These are phyloP conservation scores for Hyposmocoma kahamanoa DNA, from an alignment of 1,140 invertebrate genomes.

Conservation along the genomic window DNA sequence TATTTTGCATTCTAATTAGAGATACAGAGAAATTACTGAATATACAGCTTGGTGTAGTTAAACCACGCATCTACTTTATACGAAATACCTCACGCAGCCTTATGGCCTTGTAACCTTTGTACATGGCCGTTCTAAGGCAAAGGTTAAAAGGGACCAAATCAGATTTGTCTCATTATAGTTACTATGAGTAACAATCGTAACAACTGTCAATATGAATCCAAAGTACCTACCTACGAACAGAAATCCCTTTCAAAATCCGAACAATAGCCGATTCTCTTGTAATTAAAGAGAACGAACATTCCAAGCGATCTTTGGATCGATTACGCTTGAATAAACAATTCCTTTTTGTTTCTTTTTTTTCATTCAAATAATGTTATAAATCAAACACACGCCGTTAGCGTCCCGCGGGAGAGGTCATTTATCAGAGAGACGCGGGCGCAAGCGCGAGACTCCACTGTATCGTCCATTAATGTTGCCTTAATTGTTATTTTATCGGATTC, in stretches of 20 bases:
- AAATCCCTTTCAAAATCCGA: conserved; percentile 8
- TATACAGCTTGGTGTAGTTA: too few species aligned
- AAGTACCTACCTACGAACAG: neutral
- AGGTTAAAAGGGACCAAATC: too few species aligned
- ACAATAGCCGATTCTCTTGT: conserved; percentile 18
- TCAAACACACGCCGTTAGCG: conserved; percentile 59
- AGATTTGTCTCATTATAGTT: too few species aligned
- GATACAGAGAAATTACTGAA: too few species aligned
- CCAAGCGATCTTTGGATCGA: conserved; percentile 50
- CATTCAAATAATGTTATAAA: conserved; percentile 67
- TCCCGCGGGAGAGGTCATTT: conserved; percentile 52
- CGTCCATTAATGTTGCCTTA: conserved; percentile 55
- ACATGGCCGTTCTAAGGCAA: too few species aligned
- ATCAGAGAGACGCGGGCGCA: conserved; percentile 50
- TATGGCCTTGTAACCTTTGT: too few species aligned
- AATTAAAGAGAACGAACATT: conserved; percentile 22
- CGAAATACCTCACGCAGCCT: too few species aligned
- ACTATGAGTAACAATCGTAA: too few species aligned
- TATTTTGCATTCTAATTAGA: too few species aligned
- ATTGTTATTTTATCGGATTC: conserved; percentile 67
- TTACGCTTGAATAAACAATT: conserved; percentile 63
- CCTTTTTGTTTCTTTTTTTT: conserved; percentile 36
- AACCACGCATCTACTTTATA: too few species aligned
- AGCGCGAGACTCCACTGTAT: conserved; percentile 39
- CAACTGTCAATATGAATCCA: too few species aligned